phyloP scores from a whole-genome alignment of 2,113 vertebrate species.

The Trachemys scripta region DNA sequence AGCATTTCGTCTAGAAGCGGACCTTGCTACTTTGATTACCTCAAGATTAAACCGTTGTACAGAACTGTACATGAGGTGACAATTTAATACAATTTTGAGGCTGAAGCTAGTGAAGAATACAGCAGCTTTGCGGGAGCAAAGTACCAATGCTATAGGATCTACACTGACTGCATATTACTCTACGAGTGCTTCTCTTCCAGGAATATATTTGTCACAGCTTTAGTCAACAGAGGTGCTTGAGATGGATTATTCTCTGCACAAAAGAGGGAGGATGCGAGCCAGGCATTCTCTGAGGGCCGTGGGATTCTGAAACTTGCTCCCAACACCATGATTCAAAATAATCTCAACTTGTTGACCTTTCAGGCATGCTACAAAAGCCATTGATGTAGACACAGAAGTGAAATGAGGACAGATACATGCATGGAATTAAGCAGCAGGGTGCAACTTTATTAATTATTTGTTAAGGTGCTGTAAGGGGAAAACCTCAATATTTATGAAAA shows the following conservation, averaged over 20 bases:
- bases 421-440: background rate
- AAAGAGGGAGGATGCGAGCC: background rate
- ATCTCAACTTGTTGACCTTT: background rate
- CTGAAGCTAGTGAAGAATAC: background rate
- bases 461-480: too few relatives aligned
- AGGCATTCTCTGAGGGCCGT: background rate
- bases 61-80: background rate
- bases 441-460: background rate
- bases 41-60: background rate
- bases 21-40: background rate
- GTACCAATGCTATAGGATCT: background rate
- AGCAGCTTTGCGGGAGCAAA: background rate
- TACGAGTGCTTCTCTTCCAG: background rate
- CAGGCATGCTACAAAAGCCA: background rate
- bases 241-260: background rate
- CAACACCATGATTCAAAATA: background rate
- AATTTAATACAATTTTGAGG: background rate
- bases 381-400: background rate
- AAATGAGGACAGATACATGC: background rate
- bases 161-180: background rate
- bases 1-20: background rate
- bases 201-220: background rate
- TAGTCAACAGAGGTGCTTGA: background rate
- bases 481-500: too few relatives aligned
- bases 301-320: background rate